Evolutionary conservation across 2,888 invertebrate genomes (phyloP).

Genomic region (Eremobia ochroleuca): DNA sequence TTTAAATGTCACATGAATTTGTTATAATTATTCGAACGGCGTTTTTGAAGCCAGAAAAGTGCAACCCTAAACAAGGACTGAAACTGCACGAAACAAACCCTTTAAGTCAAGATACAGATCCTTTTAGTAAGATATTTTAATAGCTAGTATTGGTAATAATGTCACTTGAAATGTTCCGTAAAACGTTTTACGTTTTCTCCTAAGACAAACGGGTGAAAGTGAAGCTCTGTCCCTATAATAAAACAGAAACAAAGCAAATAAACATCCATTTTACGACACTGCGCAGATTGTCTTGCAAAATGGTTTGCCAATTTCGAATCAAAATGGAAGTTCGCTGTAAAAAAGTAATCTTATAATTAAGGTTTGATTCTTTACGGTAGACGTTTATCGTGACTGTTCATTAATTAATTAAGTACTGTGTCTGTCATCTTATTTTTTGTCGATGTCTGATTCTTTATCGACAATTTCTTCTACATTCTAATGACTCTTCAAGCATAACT

Average conservation of each 20-base stretch:
- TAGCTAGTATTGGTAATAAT: slow-evolving; percentile 21
- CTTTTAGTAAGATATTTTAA: too few species aligned
- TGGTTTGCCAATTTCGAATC: slow-evolving; percentile 45
- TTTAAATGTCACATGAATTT: slow-evolving; percentile 24
- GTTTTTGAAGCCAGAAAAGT: slow-evolving; percentile 1
- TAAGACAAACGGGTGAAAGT: slow-evolving; percentile 46
- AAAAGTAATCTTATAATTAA: slow-evolving; percentile 42
- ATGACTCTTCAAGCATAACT: not conserved
- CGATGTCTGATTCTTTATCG: too few species aligned
- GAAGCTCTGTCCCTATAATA: slow-evolving; percentile 43
- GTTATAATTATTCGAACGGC: not conserved
- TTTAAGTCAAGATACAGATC: too few species aligned
- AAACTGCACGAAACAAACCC: slow-evolving; percentile 7
- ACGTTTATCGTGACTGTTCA: not conserved
- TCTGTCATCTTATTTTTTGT: not conserved
- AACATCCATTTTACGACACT: slow-evolving; percentile 55
- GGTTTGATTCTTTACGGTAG: slow-evolving; percentile 21
- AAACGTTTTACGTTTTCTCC: slow-evolving; percentile 46
- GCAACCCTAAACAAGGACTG: slow-evolving; percentile 1
- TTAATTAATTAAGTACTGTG: not conserved
- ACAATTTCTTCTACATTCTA: slow-evolving; percentile 16
- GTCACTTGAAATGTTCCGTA: slow-evolving; percentile 17
- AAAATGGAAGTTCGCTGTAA: slow-evolving; percentile 28
- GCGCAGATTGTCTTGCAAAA: slow-evolving; percentile 46
- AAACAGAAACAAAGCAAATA: slow-evolving; percentile 58